These are phyloP conservation scores for Apodemus sylvaticus DNA, from an alignment of 2,113 vertebrate species.

Conservation along the genomic window DNA sequence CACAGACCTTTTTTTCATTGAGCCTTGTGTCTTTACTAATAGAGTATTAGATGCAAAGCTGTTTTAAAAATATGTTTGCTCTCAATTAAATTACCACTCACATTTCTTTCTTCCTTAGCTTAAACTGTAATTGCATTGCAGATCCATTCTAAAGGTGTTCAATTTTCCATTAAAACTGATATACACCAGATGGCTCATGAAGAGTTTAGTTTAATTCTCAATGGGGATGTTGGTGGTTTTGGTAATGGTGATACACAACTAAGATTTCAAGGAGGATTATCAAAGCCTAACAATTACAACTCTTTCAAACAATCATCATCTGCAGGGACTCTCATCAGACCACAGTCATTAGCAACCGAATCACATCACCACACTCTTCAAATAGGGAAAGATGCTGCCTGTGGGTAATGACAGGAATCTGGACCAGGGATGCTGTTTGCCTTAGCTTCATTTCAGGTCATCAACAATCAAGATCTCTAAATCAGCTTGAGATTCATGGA, in stretches of 20 bases:
- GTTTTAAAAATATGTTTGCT: not conserved
- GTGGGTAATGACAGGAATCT: slow-evolving; percentile 5
- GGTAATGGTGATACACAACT: slow-evolving; percentile 38
- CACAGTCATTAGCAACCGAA: slow-evolving; percentile 52
- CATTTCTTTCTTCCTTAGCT: slow-evolving; percentile 13
- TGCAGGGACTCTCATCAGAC: slow-evolving; percentile 41
- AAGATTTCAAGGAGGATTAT: slow-evolving; percentile 47
- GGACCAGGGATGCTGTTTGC: not conserved
- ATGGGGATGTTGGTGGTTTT: not conserved
- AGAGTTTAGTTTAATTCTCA: slow-evolving; percentile 52
- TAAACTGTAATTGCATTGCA: slow-evolving; percentile 49
- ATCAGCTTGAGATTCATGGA: slow-evolving; percentile 35
- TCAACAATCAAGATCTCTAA: slow-evolving; percentile 5
- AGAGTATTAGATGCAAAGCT: not conserved
- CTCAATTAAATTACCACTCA: not conserved
- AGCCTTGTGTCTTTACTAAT: not conserved
- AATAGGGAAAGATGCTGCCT: slow-evolving; percentile 47
- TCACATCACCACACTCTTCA: not conserved
- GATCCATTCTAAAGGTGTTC: slow-evolving; percentile 31
- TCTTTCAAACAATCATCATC: slow-evolving; percentile 39
- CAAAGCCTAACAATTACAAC: slow-evolving; percentile 38
- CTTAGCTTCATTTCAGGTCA: slow-evolving; percentile 4
- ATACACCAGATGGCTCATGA: slow-evolving; percentile 37
- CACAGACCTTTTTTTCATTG: not conserved
- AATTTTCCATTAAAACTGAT: slow-evolving; percentile 47